Evolutionary conservation across 1,140 invertebrate species (phyloP).

Genomic region (Hycleus cichorii): DNA sequence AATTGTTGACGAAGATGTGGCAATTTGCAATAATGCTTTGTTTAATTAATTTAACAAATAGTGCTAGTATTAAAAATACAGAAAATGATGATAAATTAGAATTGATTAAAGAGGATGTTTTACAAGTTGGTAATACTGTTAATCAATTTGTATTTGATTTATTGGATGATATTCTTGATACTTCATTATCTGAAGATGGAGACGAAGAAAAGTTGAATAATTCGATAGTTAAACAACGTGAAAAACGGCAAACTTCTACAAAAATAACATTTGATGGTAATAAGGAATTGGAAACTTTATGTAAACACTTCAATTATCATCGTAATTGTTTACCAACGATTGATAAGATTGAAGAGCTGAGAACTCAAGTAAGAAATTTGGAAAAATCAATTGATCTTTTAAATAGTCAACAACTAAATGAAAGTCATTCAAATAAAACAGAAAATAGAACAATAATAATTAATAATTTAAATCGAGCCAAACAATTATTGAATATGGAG

Average conservation of each 20-base stretch:
- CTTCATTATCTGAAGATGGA: too few species aligned
- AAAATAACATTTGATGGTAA: background rate
- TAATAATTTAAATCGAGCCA: constrained; percentile 17
- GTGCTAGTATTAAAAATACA: background rate
- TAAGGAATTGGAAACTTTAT: background rate
- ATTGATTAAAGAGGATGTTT: constrained; percentile 10
- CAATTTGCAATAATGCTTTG: too few species aligned
- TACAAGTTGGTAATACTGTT: constrained; percentile 10
- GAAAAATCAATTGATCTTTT: background rate
- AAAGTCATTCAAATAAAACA: constrained; percentile 14
- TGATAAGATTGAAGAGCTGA: background rate
- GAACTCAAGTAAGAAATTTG: background rate
- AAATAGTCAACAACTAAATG: background rate
- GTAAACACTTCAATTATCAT: background rate
- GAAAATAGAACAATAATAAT: constrained; percentile 7
- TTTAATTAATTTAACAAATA: background rate
- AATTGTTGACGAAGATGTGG: too few species aligned
- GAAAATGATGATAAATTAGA: background rate
- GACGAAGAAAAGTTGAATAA: constrained; percentile 1
- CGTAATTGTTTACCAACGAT: background rate
- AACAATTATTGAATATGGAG: constrained; percentile 15
- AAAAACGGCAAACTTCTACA: background rate
- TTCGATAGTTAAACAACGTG: background rate
- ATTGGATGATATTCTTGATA: constrained; percentile 6
- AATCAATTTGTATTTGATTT: constrained; percentile 18